These are phyloP conservation scores for Melanogrammus aeglefinus DNA, from an alignment of 2,797 vertebrate genomes.

Conservation along the genomic window DNA sequence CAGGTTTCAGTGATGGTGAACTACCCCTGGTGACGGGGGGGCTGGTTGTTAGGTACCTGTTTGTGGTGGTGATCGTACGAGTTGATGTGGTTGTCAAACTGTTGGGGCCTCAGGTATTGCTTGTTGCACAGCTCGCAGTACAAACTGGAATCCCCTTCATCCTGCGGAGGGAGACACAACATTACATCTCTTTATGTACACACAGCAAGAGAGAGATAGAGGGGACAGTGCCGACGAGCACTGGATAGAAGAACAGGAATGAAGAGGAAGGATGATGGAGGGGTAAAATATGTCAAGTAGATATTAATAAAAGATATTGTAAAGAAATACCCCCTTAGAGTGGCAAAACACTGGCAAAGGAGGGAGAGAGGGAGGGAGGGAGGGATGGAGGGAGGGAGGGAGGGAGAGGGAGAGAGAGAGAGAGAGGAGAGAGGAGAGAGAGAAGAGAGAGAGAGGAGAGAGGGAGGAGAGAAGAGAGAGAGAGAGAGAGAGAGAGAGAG, in stretches of 20 bases:
- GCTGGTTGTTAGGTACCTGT: conserved; percentile 78
- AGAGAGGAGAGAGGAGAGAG: not conserved
- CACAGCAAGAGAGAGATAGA: conserved; percentile 9
- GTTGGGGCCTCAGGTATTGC: conserved; percentile 94
- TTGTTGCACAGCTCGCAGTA: conserved; percentile 97
- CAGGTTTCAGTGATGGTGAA: not conserved
- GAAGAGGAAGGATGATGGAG: not conserved
- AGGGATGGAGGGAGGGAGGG: not conserved
- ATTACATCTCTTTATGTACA: not conserved
- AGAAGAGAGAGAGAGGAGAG: too few relatives aligned
- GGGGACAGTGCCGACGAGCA: not conserved
- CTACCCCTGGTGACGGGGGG: not conserved
- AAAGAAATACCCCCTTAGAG: not conserved
- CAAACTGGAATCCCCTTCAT: conserved; percentile 87
- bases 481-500: not conserved
- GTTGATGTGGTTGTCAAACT: conserved; percentile 99
- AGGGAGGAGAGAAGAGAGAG: too few relatives aligned
- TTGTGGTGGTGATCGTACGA: conserved; percentile 98
- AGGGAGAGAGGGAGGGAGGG: not conserved
- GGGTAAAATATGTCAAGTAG: too few relatives aligned
- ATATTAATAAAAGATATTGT: not conserved
- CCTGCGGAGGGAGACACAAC: conserved; percentile 40
- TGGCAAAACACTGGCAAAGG: not conserved
- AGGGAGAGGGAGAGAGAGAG: not conserved
- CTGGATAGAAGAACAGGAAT: not conserved